Conservation (phyloP, 1,140 invertebrate genomes). For the Phocides pigmalion region DNA sequence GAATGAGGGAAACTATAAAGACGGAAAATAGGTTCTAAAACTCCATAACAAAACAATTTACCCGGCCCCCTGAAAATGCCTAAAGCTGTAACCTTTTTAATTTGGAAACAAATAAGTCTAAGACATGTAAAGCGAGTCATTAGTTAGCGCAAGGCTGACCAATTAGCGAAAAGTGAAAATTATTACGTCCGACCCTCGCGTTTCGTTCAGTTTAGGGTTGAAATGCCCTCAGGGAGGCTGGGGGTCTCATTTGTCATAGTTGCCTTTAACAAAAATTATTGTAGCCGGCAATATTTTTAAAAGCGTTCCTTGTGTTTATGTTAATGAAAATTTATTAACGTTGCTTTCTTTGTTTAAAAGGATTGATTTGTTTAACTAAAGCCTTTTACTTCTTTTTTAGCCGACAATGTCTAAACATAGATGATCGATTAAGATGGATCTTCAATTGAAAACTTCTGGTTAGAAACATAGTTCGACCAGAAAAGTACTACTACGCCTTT, state of each 20-base stretch:
- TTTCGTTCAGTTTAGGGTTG: constrained; percentile 12
- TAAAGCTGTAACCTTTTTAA: neutral
- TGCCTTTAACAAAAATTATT: constrained; percentile 14
- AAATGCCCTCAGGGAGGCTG: neutral
- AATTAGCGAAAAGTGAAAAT: constrained; percentile 28
- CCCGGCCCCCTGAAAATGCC: neutral
- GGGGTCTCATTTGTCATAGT: constrained; percentile 23
- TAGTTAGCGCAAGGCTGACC: constrained; percentile 20
- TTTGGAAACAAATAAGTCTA: constrained; percentile 5
- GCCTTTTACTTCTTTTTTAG: neutral
- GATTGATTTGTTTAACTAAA: neutral
- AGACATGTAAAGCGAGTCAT: constrained; percentile 22
- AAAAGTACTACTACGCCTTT: no score
- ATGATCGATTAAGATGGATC: no score
- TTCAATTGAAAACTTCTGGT: no score
- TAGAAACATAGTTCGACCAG: no score
- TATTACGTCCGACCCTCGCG: constrained; percentile 20
- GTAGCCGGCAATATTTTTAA: constrained; percentile 17
- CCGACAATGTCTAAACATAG: no score
- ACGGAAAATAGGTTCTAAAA: no score
- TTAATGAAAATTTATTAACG: constrained; percentile 17
- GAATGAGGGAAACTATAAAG: no score
- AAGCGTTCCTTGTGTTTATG: constrained; percentile 1
- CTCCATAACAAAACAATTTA: no score
- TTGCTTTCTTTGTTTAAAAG: neutral